Evolutionary conservation across 2,888 invertebrate species (phyloP).

Genomic region (Chaetoderma sp.): DNA sequence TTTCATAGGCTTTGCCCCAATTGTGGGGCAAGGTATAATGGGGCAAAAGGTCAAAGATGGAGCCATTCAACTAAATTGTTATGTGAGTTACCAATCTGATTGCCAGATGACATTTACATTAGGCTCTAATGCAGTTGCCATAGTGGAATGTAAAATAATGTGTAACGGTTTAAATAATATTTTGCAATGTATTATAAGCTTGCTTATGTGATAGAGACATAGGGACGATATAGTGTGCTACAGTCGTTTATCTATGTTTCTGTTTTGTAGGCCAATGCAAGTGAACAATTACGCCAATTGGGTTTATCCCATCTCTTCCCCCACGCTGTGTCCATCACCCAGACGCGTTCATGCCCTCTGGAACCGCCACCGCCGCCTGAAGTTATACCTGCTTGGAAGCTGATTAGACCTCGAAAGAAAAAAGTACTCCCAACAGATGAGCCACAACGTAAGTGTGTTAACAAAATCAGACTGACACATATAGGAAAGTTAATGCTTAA

Average conservation of each 20-base stretch:
- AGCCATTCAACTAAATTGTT: no score
- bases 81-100: no score
- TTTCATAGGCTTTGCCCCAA: no score
- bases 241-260: neutral
- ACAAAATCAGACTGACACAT: no score
- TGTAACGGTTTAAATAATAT: no score
- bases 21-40: no score
- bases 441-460: constrained; percentile 50
- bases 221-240: neutral
- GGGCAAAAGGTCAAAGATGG: no score
- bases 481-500: no score
- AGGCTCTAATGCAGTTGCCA: no score
- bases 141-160: no score
- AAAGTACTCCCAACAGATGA: constrained; percentile 64
- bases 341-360: constrained; percentile 68
- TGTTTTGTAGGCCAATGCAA: constrained; percentile 67
- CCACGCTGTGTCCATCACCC: constrained; percentile 66
- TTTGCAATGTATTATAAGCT: no score
- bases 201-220: neutral
- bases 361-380: constrained; percentile 67
- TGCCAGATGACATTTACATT: no score
- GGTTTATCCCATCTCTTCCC: constrained; percentile 67
- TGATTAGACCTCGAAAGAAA: constrained; percentile 66
- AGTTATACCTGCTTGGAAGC: constrained; percentile 67
- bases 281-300: constrained; percentile 65